Conservation (phyloP, 2,888 invertebrate genomes). For the Tolmerus cingulatus region DNA sequence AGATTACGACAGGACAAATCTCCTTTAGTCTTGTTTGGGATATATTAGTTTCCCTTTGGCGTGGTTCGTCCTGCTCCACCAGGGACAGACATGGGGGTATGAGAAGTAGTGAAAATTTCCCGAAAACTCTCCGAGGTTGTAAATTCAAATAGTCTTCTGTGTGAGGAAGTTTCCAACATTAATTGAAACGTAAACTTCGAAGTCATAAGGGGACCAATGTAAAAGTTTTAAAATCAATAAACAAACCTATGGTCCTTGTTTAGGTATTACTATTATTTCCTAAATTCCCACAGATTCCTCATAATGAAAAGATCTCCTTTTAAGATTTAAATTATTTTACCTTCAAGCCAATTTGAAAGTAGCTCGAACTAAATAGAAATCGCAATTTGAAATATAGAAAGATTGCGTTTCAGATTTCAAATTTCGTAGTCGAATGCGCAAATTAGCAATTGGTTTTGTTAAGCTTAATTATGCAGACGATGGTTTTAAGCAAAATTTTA, state of each 20-base stretch:
- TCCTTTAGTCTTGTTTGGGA: neutral
- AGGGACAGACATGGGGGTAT: neutral
- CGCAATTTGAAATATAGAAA: too few relatives aligned
- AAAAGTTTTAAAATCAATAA: neutral
- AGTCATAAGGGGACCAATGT: neutral
- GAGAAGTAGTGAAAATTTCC: neutral
- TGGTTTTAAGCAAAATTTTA: neutral
- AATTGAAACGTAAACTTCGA: neutral
- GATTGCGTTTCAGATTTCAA: too few relatives aligned
- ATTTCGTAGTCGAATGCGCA: neutral
- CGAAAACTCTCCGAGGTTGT: neutral
- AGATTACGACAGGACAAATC: conserved; percentile 6
- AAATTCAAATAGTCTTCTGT: neutral
- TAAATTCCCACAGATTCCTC: neutral
- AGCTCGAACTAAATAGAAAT: too few relatives aligned
- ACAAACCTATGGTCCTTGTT: neutral
- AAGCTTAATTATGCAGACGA: neutral
- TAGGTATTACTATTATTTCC: neutral
- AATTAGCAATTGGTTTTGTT: neutral
- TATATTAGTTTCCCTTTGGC: neutral
- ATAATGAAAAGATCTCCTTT: too few relatives aligned
- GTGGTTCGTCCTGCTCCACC: neutral
- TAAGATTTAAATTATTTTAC: too few relatives aligned
- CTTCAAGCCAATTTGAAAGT: too few relatives aligned
- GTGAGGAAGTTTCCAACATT: neutral